Evolutionary conservation across 2,888 invertebrate species (phyloP).

Genomic region (Zhuqinia jingwanae): DNA sequence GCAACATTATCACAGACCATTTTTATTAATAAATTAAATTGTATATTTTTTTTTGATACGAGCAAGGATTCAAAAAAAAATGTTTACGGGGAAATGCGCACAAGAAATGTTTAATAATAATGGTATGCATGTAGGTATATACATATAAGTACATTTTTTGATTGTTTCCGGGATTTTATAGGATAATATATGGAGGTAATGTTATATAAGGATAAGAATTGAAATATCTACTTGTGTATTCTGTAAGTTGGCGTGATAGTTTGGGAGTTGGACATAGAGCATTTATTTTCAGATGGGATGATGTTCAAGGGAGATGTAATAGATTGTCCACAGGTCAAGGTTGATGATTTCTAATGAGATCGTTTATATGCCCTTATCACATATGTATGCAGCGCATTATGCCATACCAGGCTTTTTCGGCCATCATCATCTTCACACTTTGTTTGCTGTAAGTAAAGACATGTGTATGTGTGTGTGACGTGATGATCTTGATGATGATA

Average conservation of each 20-base stretch:
- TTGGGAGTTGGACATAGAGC: neutral
- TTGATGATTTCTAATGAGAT: constrained; percentile 61
- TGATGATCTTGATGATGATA: neutral
- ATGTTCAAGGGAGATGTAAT: neutral
- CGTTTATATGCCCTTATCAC: constrained; percentile 62
- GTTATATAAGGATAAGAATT: no score
- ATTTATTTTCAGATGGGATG: neutral
- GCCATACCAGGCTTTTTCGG: neutral
- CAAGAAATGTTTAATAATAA: no score
- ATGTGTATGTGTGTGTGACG: neutral
- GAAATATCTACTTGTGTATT: neutral
- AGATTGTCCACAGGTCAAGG: constrained; percentile 61
- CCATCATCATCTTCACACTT: constrained; percentile 54
- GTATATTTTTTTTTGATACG: no score
- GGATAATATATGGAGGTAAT: no score
- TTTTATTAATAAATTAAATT: constrained; percentile 6
- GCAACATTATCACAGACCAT: neutral
- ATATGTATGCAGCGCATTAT: no score
- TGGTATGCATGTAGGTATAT: neutral
- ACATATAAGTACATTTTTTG: no score
- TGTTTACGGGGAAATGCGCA: neutral
- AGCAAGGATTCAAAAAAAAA: neutral
- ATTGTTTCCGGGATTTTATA: no score
- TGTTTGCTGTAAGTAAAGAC: no score
- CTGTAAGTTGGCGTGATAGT: neutral